Conservation (phyloP, 1,140 invertebrate genomes). For the Bombus superbus region DNA sequence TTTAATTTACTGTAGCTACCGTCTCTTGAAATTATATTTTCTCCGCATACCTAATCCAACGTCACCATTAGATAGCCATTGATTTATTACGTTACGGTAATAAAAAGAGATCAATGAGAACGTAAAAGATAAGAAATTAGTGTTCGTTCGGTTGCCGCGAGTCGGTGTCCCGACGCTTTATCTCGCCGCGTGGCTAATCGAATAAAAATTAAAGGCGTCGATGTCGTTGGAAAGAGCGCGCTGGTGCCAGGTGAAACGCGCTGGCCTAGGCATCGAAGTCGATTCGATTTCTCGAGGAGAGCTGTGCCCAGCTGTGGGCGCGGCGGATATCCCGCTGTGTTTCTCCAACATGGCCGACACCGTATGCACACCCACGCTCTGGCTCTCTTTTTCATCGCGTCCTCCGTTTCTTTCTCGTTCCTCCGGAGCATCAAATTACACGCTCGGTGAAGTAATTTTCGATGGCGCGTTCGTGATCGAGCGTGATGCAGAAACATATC, state of each 20-base stretch:
- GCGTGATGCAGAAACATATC: conserved; percentile 62
- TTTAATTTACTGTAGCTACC: no score
- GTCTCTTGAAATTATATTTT: no score
- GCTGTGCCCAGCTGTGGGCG: conserved; percentile 70
- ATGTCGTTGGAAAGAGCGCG: conserved; percentile 31
- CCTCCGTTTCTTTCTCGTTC: conserved; percentile 54
- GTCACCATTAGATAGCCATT: no score
- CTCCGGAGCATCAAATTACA: conserved; percentile 60
- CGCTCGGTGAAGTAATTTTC: conserved; percentile 61
- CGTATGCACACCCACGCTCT: conserved; percentile 72
- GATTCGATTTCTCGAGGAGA: conserved; percentile 23
- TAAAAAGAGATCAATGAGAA: no score
- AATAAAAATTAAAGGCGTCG: conserved; percentile 62
- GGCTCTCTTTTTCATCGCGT: conserved; percentile 38
- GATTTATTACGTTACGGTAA: no score
- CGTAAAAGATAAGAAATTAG: no score
- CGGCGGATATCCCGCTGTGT: conserved; percentile 76
- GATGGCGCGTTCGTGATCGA: conserved; percentile 51
- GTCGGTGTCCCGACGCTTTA: background rate
- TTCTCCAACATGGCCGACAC: conserved; percentile 74
- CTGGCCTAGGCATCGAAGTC: background rate
- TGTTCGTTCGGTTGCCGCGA: no score
- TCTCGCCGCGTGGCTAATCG: conserved; percentile 37
- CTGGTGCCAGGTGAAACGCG: conserved; percentile 26
- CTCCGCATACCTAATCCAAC: no score